Evolutionary conservation across 2,888 invertebrate genomes (phyloP).

Genomic region (Dynastes tityus): DNA sequence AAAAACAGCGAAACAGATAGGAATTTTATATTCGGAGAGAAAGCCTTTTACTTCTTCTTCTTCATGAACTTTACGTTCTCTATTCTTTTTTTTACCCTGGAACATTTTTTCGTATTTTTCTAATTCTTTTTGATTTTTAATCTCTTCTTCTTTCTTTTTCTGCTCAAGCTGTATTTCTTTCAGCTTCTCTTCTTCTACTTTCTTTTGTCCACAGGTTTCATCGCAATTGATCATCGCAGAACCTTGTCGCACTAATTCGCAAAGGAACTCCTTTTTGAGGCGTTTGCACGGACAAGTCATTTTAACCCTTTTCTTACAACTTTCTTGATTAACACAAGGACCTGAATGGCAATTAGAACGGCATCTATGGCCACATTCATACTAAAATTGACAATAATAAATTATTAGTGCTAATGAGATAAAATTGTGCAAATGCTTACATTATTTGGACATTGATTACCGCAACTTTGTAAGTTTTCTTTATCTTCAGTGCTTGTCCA

Average conservation of each 20-base stretch:
- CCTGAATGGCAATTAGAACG: slow-evolving; percentile 82
- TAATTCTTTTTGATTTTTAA: slow-evolving; percentile 81
- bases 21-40: slow-evolving; percentile 69
- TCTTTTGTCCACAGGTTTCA: slow-evolving; percentile 76
- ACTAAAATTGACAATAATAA: slow-evolving; percentile 69
- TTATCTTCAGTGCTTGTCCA: slow-evolving; percentile 73
- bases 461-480: slow-evolving; percentile 75
- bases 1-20: slow-evolving; percentile 63
- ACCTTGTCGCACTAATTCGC: slow-evolving; percentile 75
- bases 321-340: slow-evolving; percentile 77
- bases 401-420: not conserved
- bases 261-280: slow-evolving; percentile 81
- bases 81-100: slow-evolving; percentile 76
- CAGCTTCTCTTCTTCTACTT: slow-evolving; percentile 72
- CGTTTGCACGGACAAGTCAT: slow-evolving; percentile 85
- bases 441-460: slow-evolving; percentile 89
- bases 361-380: slow-evolving; percentile 90
- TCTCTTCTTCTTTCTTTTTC: slow-evolving; percentile 77
- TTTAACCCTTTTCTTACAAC: slow-evolving; percentile 87
- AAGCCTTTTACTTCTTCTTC: slow-evolving; percentile 63
- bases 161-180: slow-evolving; percentile 74
- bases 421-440: slow-evolving; percentile 69
- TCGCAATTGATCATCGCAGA: slow-evolving; percentile 76
- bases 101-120: slow-evolving; percentile 86
- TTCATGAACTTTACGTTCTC: slow-evolving; percentile 69